phyloP scores from a whole-genome alignment of 2,113 vertebrate species.

The Procavia capensis region DNA sequence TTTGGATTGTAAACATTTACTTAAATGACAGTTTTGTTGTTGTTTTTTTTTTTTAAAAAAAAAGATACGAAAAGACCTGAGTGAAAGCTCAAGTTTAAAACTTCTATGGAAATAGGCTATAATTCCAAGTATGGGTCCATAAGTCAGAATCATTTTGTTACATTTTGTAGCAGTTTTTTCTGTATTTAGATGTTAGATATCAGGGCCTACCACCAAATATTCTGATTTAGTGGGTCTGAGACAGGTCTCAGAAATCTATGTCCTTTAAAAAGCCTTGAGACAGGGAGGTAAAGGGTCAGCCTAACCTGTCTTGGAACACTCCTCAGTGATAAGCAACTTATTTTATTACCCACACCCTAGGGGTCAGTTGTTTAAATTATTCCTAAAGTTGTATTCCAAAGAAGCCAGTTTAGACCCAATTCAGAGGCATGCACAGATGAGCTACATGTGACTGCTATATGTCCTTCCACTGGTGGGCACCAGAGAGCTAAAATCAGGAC shows the following conservation, averaged over 20 bases:
- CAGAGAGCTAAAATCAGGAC: no score
- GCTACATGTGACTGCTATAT: no score
- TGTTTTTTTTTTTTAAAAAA: not conserved
- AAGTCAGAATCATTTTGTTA: not conserved
- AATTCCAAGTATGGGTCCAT: not conserved
- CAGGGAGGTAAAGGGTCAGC: no score
- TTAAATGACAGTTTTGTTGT: not conserved
- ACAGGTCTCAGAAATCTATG: not conserved
- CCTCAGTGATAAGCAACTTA: no score
- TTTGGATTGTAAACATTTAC: no score
- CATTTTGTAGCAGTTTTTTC: not conserved
- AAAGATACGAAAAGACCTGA: not conserved
- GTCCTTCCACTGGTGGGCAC: no score
- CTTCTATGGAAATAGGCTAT: not conserved
- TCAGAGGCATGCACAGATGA: no score
- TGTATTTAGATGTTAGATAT: slow-evolving; percentile 9
- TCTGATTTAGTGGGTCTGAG: not conserved
- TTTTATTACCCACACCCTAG: no score
- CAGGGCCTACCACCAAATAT: not conserved
- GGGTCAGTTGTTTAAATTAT: no score
- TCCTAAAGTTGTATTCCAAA: no score
- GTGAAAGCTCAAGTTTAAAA: not conserved
- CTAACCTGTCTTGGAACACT: no score
- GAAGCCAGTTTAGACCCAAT: no score
- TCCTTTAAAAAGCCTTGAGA: slow-evolving; percentile 30